Evolutionary conservation across 2,113 vertebrate species (phyloP).

Genomic region (Montifringilla adamsi): DNA sequence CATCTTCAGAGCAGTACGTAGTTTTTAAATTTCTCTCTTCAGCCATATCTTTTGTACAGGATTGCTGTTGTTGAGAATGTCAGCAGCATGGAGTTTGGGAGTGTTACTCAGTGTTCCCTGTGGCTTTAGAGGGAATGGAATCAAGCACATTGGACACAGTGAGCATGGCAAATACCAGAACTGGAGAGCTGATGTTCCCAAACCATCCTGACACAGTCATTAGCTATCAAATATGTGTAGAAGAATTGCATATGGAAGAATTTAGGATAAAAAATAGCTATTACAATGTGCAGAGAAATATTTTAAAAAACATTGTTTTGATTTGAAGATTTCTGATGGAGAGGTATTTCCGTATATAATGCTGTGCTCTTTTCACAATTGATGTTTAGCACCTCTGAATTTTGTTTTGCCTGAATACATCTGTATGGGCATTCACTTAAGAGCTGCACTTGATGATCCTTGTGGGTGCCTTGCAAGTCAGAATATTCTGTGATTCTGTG

Average conservation of each 20-base stretch:
- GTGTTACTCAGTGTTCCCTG: not conserved
- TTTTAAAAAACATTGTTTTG: not conserved
- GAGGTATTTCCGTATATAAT: not conserved
- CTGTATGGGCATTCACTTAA: not conserved
- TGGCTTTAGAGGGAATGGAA: not conserved
- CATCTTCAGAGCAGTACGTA: not conserved
- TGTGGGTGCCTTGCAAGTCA: not conserved
- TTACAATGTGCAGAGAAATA: not conserved
- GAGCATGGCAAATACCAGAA: not conserved
- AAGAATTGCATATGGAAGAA: not conserved
- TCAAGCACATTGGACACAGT: not conserved
- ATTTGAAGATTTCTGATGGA: not conserved
- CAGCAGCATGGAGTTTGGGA: not conserved
- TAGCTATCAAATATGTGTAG: not conserved
- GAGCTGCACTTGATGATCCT: not conserved
- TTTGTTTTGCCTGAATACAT: not conserved
- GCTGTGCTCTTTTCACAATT: not conserved
- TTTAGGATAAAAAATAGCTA: not conserved
- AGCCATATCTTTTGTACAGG: not conserved
- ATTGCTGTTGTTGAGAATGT: not conserved
- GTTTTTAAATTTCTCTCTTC: not conserved
- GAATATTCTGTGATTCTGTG: not conserved
- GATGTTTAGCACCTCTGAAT: not conserved
- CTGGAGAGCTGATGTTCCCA: not conserved
- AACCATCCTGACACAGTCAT: not conserved